Base-by-base conservation (phyloP, 2,113 vertebrate species). In the Heloderma charlesbogerti region DNA sequence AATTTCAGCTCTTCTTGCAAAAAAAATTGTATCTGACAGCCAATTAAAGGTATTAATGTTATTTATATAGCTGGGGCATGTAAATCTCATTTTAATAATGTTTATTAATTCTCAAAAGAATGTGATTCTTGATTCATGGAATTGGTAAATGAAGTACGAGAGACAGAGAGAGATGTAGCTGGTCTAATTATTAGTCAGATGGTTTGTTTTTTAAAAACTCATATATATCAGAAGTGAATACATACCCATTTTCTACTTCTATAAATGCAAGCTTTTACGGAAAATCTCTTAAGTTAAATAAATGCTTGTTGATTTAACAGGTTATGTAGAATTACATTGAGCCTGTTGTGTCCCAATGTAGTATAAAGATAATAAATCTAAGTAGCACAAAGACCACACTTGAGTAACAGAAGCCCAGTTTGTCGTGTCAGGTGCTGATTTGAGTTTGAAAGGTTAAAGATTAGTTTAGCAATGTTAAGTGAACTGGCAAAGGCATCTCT, bases 401-500 rank as follows among this genome's bases (percentile, higher is more conserved):
- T 94, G 96, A 95, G 96, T 95, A 95, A 93, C 96, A 93, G 96
- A 94, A 92, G 95, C 96, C 94, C 94, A 80, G 96, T 96, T 96
- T 96, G 94, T 95, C 96, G 95, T 95, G 97, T 97, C 97, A 96
- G 96, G 95, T 88, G 94, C 95, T 97, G 96, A 96, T 97, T 97
- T 95, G 95, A 96, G 96, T 96, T 95, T 97, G 96, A 97, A 97
- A 97, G 98, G 96, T 97, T 97, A 97, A 97, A 96, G 97, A 97
- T 98, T 97, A 97, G 98, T 97, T 97, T 97, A 96, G 98, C 97
- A 94, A 97, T 98, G 97, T 98, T 98, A 98, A 98, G 97, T 97
- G 98, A 98, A 98, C 97, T 98, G 97, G 97, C 97, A 97, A 96
- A 97, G 97, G 97, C 98, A 97, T 98, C 98, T 98, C 98, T 98